Conservation (phyloP, 2,113 vertebrate species). For the Ondatra zibethicus region DNA sequence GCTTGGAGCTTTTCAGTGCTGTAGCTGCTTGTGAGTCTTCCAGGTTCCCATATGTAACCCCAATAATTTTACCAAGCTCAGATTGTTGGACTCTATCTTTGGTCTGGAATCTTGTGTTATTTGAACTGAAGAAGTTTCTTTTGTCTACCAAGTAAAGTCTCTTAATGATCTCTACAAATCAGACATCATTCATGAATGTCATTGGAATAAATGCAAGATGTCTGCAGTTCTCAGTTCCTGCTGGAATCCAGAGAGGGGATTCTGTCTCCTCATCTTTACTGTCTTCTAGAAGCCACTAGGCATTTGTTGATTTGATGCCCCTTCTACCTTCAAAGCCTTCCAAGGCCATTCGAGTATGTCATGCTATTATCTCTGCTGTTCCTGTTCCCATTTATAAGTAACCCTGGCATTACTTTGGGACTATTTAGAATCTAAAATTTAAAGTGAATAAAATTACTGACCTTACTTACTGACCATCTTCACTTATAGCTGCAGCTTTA, state of each 20-base stretch:
- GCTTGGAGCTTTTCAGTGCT: not conserved
- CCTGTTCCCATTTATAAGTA: not conserved
- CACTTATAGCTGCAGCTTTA: not conserved
- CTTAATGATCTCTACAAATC: not conserved
- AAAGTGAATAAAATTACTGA: not conserved
- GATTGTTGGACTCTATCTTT: not conserved
- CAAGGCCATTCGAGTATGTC: not conserved
- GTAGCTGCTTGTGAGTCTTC: not conserved
- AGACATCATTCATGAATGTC: not conserved
- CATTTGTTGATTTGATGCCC: not conserved
- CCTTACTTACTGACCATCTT: not conserved
- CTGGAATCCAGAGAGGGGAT: not conserved
- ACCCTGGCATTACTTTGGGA: not conserved
- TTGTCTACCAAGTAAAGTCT: not conserved
- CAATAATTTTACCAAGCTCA: not conserved
- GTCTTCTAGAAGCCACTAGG: not conserved
- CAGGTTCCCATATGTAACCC: not conserved
- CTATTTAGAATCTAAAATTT: not conserved
- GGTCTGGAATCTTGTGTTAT: not conserved
- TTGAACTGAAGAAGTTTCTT: not conserved
- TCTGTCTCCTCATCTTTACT: not conserved
- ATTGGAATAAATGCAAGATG: not conserved
- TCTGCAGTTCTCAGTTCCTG: not conserved
- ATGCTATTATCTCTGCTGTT: not conserved
- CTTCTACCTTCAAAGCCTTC: not conserved